Conservation (phyloP, 2,888 invertebrate genomes). For the Empis livida region DNA sequence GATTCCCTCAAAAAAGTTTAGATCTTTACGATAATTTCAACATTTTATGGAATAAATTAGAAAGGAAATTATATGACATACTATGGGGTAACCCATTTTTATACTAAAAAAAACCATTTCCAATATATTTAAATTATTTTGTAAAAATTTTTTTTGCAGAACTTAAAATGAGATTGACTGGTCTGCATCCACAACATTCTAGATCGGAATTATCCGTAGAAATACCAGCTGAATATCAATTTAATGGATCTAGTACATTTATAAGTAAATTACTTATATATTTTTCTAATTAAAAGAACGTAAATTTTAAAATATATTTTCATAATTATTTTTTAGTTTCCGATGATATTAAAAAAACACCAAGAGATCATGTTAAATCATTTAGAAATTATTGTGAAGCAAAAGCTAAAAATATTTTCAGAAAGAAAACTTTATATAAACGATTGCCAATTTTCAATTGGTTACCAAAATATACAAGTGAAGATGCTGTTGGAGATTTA, state of each 20-base stretch:
- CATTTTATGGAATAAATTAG: no score
- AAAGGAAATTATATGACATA: no score
- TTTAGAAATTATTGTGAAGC: conserved; percentile 22
- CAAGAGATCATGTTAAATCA: conserved; percentile 19
- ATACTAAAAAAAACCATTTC: no score
- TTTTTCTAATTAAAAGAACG: not conserved
- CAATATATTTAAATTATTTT: no score
- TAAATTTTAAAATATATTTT: not conserved
- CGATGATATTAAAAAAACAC: conserved; percentile 29
- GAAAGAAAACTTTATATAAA: conserved; percentile 59
- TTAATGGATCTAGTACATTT: conserved; percentile 26
- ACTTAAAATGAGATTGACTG: conserved; percentile 10
- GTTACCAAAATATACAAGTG: conserved; percentile 62
- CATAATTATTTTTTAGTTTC: conserved; percentile 34
- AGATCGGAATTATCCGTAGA: conserved; percentile 28
- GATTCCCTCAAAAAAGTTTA: no score
- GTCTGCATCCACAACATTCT: conserved; percentile 13
- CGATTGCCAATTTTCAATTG: conserved; percentile 63
- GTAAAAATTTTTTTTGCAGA: not conserved
- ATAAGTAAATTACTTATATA: conserved; percentile 8
- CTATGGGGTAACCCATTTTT: no score
- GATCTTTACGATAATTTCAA: no score
- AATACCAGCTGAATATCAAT: conserved; percentile 30
- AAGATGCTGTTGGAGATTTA: conserved; percentile 69
- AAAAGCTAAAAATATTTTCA: conserved; percentile 42